Evolutionary conservation across 2,888 invertebrate genomes (phyloP), one percentile per base, ranked within the genome.

Genomic region (Petrolisthes cinctipes): DNA sequence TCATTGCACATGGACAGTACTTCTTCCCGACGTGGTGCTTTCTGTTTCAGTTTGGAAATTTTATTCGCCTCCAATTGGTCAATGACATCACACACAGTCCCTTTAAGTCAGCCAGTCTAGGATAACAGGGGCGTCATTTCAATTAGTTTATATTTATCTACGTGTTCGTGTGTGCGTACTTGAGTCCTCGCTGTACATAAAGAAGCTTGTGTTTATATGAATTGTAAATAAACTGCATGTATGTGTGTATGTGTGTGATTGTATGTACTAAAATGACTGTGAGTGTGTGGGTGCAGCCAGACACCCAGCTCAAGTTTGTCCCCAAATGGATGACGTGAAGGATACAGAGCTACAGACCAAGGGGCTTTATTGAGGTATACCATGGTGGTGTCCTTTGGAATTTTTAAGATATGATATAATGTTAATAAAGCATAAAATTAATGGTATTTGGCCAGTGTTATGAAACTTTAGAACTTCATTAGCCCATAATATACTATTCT

Each of bases 261-360:
- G 53, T 85, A 14, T 56, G 66, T 37, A 75, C 20, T 75, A 37
- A 68, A 53, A 51, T 68, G 68, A 68, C 51, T 68, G 68, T 57
- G 83, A 71, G 75, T 66, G 85, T 79, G 20, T 57, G 85, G 56
- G 85, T 85, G 79, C 20, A 71, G 80, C 79, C 54, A 71, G 71
- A 83, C 86, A 86, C 83, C 86, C 83, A 86, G 86, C 86, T 86
- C 86, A 86, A 86, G 78, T 83, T 83, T 83, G 71, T 66, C 17
- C 20, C 71, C 83, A 86, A 86, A 86, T 86, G 86, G 71, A 83
- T 68, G 86, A 86, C 86, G 79, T 83, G 76, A 79, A 79, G 86
- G 80, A 51, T n/a, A 37, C 37, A 37, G 37, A 37, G 37, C 2
- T 37, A 37, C 2, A 37, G 37, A 37, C 37, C 37, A 37, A 37